Conservation (phyloP, 2,888 invertebrate species). For the Campaea margaritaria region DNA sequence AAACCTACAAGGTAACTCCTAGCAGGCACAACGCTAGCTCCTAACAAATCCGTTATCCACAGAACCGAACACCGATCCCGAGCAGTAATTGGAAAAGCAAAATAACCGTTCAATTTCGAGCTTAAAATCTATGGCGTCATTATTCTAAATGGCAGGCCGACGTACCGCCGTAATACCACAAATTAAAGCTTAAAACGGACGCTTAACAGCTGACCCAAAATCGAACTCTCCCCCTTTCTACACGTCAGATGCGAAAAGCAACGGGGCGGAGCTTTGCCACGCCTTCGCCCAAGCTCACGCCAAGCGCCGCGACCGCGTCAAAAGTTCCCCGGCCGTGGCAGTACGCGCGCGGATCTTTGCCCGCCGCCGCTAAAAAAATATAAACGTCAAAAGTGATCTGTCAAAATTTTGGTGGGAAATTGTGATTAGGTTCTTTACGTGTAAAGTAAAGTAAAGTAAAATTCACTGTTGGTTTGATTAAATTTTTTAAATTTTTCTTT, state of each 20-base stretch:
- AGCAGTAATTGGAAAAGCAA: conserved; percentile 65
- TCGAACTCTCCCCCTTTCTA: conserved; percentile 60
- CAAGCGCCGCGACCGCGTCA: conserved; percentile 73
- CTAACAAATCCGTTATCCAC: neutral
- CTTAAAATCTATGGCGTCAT: conserved; percentile 73
- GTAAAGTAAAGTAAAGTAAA: conserved; percentile 42
- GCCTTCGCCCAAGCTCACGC: conserved; percentile 68
- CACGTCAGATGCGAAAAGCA: conserved; percentile 77
- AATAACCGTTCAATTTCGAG: conserved; percentile 65
- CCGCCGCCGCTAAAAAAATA: conserved; percentile 48
- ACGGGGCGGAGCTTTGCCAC: conserved; percentile 75
- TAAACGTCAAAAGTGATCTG: conserved; percentile 55
- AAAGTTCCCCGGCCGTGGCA: conserved; percentile 75
- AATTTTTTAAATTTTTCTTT: neutral
- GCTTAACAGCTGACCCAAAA: conserved; percentile 85
- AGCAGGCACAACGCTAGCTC: no score
- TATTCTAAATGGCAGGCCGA: conserved; percentile 79
- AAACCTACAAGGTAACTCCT: no score
- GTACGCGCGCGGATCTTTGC: conserved; percentile 65
- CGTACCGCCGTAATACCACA: conserved; percentile 80
- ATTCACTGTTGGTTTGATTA: conserved; percentile 3
- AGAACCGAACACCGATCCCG: conserved; percentile 8
- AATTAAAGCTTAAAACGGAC: conserved; percentile 85
- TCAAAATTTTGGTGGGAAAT: conserved; percentile 39
- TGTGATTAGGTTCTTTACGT: conserved; percentile 21